These are phyloP conservation scores for Xanthia togata DNA, from an alignment of 2,888 invertebrate genomes.

Conservation along the genomic window DNA sequence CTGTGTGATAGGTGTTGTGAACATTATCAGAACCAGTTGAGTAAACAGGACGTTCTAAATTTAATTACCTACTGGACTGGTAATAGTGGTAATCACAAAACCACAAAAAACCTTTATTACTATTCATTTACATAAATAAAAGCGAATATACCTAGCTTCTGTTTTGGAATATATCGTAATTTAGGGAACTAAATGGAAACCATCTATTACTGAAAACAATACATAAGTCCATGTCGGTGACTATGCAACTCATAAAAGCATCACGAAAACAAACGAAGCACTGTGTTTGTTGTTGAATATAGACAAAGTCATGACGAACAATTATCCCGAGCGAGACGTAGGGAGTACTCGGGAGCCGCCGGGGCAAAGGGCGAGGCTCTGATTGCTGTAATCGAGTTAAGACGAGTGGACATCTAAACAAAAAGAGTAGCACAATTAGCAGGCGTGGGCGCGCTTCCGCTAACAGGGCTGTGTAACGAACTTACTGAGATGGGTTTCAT, in stretches of 20 bases:
- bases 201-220: no score
- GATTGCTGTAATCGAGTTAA: conserved; percentile 89
- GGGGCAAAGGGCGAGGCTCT: conserved; percentile 85
- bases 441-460: conserved; percentile 85
- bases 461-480: conserved; percentile 77
- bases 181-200: no score
- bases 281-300: conserved; percentile 53
- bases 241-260: not conserved
- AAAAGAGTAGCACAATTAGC: conserved; percentile 88
- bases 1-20: conserved; percentile 42
- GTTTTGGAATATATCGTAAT: no score
- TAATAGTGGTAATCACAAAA: conserved; percentile 43
- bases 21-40: conserved; percentile 47
- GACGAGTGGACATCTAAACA: conserved; percentile 84
- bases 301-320: conserved; percentile 66
- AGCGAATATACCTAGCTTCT: not conserved
- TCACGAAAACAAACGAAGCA: conserved; percentile 9
- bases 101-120: conserved; percentile 40
- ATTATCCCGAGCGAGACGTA: conserved; percentile 73
- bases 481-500: conserved; percentile 63
- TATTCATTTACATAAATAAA: conserved; percentile 25
- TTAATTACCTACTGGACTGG: conserved; percentile 42
- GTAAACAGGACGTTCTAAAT: conserved; percentile 50
- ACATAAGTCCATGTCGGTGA: no score
- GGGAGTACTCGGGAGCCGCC: conserved; percentile 51